Base-by-base conservation (phyloP, 2,888 invertebrate genomes). In the Bursaphelenchus okinawaensis region DNA sequence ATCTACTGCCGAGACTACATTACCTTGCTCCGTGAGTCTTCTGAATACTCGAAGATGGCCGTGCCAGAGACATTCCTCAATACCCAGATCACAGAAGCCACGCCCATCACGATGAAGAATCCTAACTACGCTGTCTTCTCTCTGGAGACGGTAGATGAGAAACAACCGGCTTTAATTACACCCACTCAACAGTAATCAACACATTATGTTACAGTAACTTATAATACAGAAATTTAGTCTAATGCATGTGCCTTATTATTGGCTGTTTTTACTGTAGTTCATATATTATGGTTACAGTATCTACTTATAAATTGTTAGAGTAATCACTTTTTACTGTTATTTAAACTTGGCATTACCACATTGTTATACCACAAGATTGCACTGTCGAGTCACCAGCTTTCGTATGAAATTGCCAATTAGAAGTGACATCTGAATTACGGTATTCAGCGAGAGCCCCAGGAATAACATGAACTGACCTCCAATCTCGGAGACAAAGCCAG, bases 61-160 rank as follows among this genome's bases (percentile, higher is more conserved):
- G 68, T 68, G 16, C 68, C 68, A 27, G 69, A 69, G 52, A 28
- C 66, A 23, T 67, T 67, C 60, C 27, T 57, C 19, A 59, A 68
- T 51, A 57, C 68, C 50, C 26, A 31, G 26, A 66, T 68, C 54
- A 52, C 52, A 20, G 63, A 68, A 22, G 22, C 23, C 20, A n/a
- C 27, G n/a, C 29, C 29, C 20, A 20, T 62, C 4, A 23, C 22
- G 8, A 23, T 4, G 24, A 55, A 60, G 20, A 22, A 52, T 19
- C 52, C 62, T 19, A 54, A 62, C 20, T 55, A 63, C 27, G 23
- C 27, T 62, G 61, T 60, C 9, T 62, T 55, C 27, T 62, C 62
- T 19, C 1, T 62, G 62, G 62, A 62, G 23, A n/a, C 7, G 24
- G 2, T 62, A n/a, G 57, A 57, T 22, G 20, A 52, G 64, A 26